Percentiles rank a stretch among this genome's conserved stretches.
These are phyloP conservation scores for Zophobas morio DNA, from an alignment of 1,140 invertebrate species.

Conservation along the genomic window DNA sequence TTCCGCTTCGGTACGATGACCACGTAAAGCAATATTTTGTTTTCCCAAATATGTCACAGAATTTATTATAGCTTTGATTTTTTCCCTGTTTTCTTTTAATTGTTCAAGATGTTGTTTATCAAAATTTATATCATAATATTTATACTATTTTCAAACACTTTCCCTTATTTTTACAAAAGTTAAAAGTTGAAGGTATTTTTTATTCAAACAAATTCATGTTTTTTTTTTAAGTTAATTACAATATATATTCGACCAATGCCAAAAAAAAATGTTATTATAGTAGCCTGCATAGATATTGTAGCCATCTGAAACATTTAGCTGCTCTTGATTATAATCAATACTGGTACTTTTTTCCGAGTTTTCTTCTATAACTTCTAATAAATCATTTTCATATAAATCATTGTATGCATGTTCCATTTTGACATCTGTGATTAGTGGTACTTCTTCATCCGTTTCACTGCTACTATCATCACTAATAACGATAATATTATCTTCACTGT, in stretches of 20 bases:
- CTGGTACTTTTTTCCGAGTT: neutral
- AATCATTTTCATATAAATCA: neutral
- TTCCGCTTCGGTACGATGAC: too few species aligned
- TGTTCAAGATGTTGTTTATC: constrained; percentile 6
- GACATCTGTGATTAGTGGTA: neutral
- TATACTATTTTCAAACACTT: too few species aligned
- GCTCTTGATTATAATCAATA: too few species aligned
- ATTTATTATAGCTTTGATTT: constrained; percentile 34
- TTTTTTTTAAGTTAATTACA: too few species aligned
- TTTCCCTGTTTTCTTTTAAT: constrained; percentile 22
- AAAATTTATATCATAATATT: neutral
- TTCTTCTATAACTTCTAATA: neutral
- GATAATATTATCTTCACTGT: constrained; percentile 6
- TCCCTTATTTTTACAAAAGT: too few species aligned
- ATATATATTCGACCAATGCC: too few species aligned
- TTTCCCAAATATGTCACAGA: constrained; percentile 33
- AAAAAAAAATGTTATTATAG: too few species aligned
- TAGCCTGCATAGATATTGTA: too few species aligned
- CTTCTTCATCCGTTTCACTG: constrained; percentile 1
- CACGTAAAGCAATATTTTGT: too few species aligned
- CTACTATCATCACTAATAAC: constrained; percentile 5
- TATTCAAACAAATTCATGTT: too few species aligned
- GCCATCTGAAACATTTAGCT: too few species aligned
- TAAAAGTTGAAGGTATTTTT: too few species aligned
- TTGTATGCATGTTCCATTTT: neutral